Conservation (phyloP, 2,888 invertebrate genomes). For the Ctena decussata region DNA sequence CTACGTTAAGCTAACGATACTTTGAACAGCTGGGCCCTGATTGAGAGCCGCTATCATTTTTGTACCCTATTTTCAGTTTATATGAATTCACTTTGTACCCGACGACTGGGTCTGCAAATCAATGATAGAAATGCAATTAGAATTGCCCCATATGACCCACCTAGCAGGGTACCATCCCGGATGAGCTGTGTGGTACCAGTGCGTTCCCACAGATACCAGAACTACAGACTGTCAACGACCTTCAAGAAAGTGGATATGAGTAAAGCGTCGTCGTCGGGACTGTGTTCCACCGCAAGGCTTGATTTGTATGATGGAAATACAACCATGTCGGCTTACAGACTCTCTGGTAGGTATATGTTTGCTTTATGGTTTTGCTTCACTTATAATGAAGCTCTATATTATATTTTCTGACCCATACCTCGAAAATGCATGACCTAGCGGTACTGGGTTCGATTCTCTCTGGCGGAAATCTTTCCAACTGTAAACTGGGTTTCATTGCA, state of each 20-base stretch:
- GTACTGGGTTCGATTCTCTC: too few relatives aligned
- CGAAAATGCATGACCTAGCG: too few relatives aligned
- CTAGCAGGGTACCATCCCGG: not conserved
- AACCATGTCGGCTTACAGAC: not conserved
- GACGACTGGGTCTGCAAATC: not conserved
- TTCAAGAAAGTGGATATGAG: not conserved
- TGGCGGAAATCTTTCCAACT: too few relatives aligned
- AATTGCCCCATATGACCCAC: not conserved
- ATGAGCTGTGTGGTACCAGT: not conserved
- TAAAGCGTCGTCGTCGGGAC: not conserved
- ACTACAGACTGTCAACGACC: not conserved
- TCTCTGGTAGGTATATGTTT: too few relatives aligned
- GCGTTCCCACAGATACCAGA: not conserved
- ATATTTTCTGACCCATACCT: too few relatives aligned
- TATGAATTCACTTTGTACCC: not conserved
- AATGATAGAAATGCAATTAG: not conserved
- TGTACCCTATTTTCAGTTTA: conserved; percentile 1
- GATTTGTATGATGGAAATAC: not conserved
- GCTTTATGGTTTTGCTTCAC: too few relatives aligned
- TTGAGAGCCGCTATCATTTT: too few relatives aligned
- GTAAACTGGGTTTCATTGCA: too few relatives aligned
- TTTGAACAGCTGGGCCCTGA: too few relatives aligned
- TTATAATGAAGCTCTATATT: too few relatives aligned
- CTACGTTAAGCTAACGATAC: too few relatives aligned
- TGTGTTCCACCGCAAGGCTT: not conserved